Conservation (phyloP, 2,797 vertebrate genomes). For the Myiotriccus ornatus region DNA sequence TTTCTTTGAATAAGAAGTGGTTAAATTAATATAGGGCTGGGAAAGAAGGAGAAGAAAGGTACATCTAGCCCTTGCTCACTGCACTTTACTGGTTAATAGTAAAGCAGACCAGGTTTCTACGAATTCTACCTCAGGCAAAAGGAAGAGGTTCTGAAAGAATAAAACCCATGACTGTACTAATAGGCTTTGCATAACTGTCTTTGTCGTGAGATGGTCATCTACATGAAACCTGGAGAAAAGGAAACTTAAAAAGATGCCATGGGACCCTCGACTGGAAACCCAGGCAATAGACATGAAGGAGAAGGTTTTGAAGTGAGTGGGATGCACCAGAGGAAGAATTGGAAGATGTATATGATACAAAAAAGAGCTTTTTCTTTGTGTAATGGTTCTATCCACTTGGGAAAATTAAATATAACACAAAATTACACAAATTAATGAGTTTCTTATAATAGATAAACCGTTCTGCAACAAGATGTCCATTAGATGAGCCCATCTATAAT, state of each 20-base stretch:
- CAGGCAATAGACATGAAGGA: neutral
- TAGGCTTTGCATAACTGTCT: neutral
- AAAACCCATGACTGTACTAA: neutral
- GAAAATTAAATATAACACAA: neutral
- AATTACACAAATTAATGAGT: neutral
- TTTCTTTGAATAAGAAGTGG: neutral
- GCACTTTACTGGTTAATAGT: neutral
- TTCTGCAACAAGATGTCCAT: neutral
- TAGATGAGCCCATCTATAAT: neutral
- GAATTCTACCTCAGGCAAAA: neutral
- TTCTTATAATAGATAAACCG: neutral
- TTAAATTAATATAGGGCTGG: neutral
- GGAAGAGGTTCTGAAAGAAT: neutral
- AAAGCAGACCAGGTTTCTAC: neutral
- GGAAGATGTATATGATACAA: neutral
- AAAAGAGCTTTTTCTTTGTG: neutral
- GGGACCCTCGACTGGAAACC: accelerated
- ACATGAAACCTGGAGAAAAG: neutral
- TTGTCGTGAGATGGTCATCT: neutral
- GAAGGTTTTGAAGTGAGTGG: neutral
- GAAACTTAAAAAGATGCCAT: neutral
- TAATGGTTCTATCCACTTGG: neutral
- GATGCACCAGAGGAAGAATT: neutral
- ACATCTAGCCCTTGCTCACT: neutral
- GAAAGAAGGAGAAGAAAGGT: neutral